Percentiles rank a stretch among this genome's conserved stretches.
Evolutionary conservation across 2,888 invertebrate genomes (phyloP).

Genomic region (Cataglyphis cursor): DNA sequence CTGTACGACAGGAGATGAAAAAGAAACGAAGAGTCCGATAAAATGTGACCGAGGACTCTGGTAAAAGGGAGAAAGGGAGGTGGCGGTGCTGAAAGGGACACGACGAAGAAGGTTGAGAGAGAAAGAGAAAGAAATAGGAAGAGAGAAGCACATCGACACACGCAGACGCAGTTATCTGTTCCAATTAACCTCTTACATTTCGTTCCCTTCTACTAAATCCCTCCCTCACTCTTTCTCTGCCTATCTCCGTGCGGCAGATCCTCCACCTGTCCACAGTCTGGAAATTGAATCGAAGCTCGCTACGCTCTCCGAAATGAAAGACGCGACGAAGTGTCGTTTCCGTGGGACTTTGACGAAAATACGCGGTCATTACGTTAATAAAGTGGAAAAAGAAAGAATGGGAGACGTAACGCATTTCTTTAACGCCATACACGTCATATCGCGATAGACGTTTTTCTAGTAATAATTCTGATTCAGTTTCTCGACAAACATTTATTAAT

Average conservation of each 20-base stretch:
- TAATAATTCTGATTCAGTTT: background rate
- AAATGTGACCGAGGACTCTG: conserved; percentile 67
- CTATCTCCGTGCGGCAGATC: conserved; percentile 33
- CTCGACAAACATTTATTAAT: conserved; percentile 10
- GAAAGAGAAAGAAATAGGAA: conserved; percentile 24
- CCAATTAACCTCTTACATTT: conserved; percentile 81
- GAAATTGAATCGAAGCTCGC: conserved; percentile 76
- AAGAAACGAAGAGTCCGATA: conserved; percentile 67
- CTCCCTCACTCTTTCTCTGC: conserved; percentile 30
- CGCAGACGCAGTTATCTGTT: conserved; percentile 76
- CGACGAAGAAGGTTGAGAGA: conserved; percentile 4
- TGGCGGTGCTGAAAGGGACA: conserved; percentile 27
- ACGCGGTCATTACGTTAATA: conserved; percentile 41
- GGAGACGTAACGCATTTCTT: background rate
- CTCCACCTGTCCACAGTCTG: conserved; percentile 63
- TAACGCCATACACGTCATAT: no score
- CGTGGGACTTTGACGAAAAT: conserved; percentile 42
- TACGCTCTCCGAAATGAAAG: conserved; percentile 63
- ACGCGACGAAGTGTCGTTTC: conserved; percentile 68
- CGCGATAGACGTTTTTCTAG: background rate
- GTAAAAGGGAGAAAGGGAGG: conserved; percentile 31
- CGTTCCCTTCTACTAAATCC: conserved; percentile 69
- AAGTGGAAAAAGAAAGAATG: background rate
- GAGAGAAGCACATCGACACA: conserved; percentile 69
- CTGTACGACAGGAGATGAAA: conserved; percentile 64